These are phyloP conservation scores for Phalera bucephala DNA, from an alignment of 2,888 invertebrate species.

Conservation along the genomic window DNA sequence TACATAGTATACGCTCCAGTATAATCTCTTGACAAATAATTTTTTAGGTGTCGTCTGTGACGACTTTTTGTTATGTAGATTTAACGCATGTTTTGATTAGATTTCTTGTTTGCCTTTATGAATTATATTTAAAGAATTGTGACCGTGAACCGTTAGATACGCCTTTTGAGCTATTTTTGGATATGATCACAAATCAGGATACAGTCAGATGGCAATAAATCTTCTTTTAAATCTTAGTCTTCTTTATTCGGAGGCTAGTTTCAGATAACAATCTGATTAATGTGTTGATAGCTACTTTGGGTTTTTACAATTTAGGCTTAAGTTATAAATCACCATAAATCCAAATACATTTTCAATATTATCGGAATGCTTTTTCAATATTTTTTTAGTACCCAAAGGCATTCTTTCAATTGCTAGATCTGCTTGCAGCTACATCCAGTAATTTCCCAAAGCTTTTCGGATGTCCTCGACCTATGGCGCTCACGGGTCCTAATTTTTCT, in stretches of 20 bases:
- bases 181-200: background rate
- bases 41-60: background rate
- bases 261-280: constrained; percentile 1
- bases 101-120: background rate
- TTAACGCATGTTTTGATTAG: constrained; percentile 1
- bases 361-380: too few species aligned
- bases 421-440: too few species aligned
- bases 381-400: too few species aligned
- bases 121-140: background rate
- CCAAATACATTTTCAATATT: too few species aligned
- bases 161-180: background rate
- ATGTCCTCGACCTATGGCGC: too few species aligned
- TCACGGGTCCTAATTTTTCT: too few species aligned
- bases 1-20: too few species aligned
- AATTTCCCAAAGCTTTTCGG: too few species aligned
- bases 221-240: background rate
- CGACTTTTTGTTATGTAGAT: background rate
- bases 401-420: too few species aligned
- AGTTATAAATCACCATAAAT: too few species aligned
- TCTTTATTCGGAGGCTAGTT: background rate
- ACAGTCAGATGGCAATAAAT: background rate
- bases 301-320: too few species aligned
- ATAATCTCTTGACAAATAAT: constrained; percentile 1
- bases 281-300: too few species aligned
- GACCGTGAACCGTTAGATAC: background rate